Evolutionary conservation across 2,113 vertebrate species (phyloP).

Genomic region (Gorilla gorilla): DNA sequence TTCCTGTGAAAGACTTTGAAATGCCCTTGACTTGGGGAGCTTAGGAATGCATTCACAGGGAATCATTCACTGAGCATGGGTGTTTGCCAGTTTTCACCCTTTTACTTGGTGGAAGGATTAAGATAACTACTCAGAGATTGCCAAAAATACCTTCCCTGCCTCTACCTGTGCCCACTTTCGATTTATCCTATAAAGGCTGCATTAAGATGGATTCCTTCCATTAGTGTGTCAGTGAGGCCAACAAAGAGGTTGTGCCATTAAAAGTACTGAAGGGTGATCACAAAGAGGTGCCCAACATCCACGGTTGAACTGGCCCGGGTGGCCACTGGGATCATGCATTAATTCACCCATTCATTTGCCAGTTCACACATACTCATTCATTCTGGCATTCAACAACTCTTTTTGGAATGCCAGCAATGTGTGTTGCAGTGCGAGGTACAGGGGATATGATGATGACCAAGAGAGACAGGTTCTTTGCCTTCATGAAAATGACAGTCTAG

Average conservation of each 20-base stretch:
- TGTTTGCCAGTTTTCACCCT: not conserved
- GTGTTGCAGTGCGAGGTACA: not conserved
- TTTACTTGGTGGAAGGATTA: not conserved
- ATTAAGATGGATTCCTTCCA: not conserved
- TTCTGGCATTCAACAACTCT: not conserved
- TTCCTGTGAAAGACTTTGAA: not conserved
- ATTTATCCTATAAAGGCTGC: not conserved
- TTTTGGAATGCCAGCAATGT: not conserved
- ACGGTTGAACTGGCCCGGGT: not conserved
- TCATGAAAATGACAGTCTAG: not conserved
- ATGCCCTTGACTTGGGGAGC: not conserved
- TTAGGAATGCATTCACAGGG: not conserved
- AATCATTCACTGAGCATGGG: not conserved
- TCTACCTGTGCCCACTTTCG: not conserved
- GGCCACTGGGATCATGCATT: not conserved
- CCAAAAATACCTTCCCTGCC: not conserved
- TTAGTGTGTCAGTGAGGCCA: not conserved
- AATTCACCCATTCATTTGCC: not conserved
- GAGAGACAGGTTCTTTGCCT: not conserved
- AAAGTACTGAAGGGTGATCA: not conserved
- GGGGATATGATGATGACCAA: not conserved
- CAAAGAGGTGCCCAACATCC: not conserved
- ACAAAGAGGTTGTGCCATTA: not conserved
- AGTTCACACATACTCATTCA: not conserved
- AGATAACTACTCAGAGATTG: not conserved